Base-by-base conservation (phyloP, 2,888 invertebrate species). In the Cepaea hortensis region DNA sequence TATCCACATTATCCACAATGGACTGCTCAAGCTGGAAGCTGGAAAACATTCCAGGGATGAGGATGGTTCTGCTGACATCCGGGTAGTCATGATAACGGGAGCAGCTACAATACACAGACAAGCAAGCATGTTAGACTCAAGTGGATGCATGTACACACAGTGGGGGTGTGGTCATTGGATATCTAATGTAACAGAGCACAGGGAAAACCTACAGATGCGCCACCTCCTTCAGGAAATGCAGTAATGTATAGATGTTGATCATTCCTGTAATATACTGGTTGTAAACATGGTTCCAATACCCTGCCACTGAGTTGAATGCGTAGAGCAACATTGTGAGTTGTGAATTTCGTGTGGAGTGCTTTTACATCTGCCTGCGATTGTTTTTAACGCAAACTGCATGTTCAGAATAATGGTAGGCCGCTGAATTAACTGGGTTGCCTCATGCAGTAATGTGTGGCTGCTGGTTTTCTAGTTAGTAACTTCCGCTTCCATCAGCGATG, bases 21-120 rank as follows among this genome's bases (percentile, higher is more conserved):
- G 95, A 95, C 93, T 97, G 96, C 88, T 97, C 96, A 91, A 98
- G 95, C 20, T 97, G 96, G 93, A 97, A 97, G 94, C 98, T 97
- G 3, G 96, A 95, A 94, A 97, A 98, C 95, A 98, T 98, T 90
- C 97, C 97, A 70, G 96, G 96, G 85, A 97, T 96, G 72, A 98
- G 93, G 72, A 98, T 95, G 4, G 96, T 96, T 90, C 95, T 96
- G 92, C 97, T 97, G 61, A 97, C 95, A 77, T 97, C 96, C 13
- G 98, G 97, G 90, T 97, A 96, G 75, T 96, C 95, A 94, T 98
- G 98, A 94, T 97, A 90, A 75, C 95, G 89, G 5, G 94, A 94
- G 91, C 95, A 98, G 90, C 98, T 96, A 72, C 35, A 91, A 90
- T 87, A 81, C 9, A 73, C 6, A 55, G 55, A 55, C 11, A 55